These are phyloP conservation scores for Halictus quadricinctus DNA, from an alignment of 2,888 invertebrate species.

Conservation along the genomic window DNA sequence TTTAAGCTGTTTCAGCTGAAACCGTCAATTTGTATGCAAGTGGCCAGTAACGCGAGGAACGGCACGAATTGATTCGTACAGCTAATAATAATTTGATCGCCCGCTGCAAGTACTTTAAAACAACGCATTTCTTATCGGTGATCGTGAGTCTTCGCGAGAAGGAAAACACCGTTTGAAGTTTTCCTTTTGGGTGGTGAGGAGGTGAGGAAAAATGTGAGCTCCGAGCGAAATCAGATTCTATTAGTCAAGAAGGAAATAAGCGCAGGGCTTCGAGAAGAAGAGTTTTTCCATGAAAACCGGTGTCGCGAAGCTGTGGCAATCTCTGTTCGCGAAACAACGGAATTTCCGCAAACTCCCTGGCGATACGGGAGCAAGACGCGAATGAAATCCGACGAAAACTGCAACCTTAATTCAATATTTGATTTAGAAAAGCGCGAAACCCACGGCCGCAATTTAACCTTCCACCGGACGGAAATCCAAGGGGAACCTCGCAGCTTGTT, in stretches of 20 bases:
- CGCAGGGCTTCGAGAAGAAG: background rate
- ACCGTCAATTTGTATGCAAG: too few relatives aligned
- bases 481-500: slow-evolving; percentile 16
- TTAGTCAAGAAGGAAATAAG: background rate
- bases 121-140: background rate
- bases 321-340: slow-evolving; percentile 8
- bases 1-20: too few relatives aligned
- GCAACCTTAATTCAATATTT: slow-evolving; percentile 42
- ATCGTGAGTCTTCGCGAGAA: background rate
- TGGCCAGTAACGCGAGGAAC: too few relatives aligned
- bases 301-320: background rate
- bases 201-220: background rate
- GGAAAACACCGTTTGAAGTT: background rate
- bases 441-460: slow-evolving; percentile 25
- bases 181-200: background rate
- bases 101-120: background rate
- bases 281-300: background rate
- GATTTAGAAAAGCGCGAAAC: slow-evolving; percentile 29
- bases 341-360: background rate
- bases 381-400: slow-evolving; percentile 10
- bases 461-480: slow-evolving; percentile 11
- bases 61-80: background rate
- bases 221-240: background rate
- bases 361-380: background rate
- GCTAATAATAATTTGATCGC: background rate